phyloP scores from a whole-genome alignment of 37 sponge, comb jelly and placozoan genomes.

The Hormiphora californensis region DNA sequence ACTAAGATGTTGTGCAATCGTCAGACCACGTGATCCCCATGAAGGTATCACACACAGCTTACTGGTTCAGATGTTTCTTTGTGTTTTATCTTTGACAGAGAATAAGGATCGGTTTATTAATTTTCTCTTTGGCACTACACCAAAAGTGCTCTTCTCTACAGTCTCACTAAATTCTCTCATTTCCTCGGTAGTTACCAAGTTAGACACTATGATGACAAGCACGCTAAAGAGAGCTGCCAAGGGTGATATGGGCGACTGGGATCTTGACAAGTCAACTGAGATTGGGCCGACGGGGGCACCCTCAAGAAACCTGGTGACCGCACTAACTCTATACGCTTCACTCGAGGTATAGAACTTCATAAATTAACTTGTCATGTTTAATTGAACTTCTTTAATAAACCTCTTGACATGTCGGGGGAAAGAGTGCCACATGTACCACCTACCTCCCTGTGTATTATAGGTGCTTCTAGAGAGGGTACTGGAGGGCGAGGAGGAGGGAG shows the following conservation, averaged over 20 bases:
- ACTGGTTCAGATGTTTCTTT: not conserved
- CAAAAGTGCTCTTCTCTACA: not conserved
- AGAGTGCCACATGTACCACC: not conserved
- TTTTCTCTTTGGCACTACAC: not conserved
- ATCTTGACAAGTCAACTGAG: conserved; percentile 21
- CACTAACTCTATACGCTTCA: not conserved
- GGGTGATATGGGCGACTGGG: conserved; percentile 48
- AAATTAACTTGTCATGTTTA: not conserved
- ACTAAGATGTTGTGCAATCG: not conserved
- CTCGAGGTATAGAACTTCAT: conserved; percentile 10
- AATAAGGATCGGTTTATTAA: not conserved
- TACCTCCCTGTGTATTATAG: not conserved
- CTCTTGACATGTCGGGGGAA: not conserved
- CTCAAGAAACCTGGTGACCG: not conserved
- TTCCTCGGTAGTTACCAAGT: not conserved
- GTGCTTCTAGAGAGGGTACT: not conserved
- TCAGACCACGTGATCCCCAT: not conserved
- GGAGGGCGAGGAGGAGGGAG: not conserved
- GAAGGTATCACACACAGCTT: not conserved
- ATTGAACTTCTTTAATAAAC: not conserved
- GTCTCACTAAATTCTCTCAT: not conserved
- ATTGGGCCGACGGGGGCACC: not conserved
- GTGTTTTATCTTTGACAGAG: not conserved
- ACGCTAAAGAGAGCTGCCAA: not conserved
- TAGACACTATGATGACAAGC: not conserved